A percentile compares a stretch with the other conserved stretches of the same genome.
Evolutionary conservation across 2,888 invertebrate genomes (phyloP).

Genomic region (Candidula unifasciata): DNA sequence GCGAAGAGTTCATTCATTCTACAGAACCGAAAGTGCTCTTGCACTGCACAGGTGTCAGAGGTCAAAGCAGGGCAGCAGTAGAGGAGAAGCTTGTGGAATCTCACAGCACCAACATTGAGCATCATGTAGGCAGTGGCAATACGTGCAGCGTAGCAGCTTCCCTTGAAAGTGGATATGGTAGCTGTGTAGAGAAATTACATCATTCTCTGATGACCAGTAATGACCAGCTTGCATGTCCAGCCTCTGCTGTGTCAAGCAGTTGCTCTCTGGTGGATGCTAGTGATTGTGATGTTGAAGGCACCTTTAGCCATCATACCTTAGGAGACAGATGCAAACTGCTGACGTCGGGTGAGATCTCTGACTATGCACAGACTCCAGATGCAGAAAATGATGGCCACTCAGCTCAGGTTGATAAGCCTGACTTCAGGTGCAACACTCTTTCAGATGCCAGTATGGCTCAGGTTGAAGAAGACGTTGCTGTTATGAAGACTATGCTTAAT

Average conservation of each 20-base stretch:
- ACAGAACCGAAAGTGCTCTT: neutral
- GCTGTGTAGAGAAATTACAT: neutral
- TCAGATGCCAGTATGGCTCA: neutral
- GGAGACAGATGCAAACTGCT: neutral
- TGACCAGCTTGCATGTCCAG: neutral
- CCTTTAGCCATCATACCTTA: neutral
- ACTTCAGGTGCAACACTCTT: no score
- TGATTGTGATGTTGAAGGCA: neutral
- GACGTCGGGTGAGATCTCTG: neutral
- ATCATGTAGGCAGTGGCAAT: neutral
- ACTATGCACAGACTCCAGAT: no score
- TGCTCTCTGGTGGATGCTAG: neutral
- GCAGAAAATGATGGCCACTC: neutral
- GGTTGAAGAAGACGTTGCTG: neutral
- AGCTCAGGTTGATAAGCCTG: neutral
- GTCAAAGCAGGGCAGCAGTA: neutral
- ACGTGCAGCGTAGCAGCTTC: neutral
- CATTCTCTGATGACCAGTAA: neutral
- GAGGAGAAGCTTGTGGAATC: neutral
- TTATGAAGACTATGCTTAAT: neutral
- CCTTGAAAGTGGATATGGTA: neutral
- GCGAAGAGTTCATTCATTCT: neutral
- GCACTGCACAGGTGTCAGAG: no score
- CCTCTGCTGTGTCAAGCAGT: neutral
- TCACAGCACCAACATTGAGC: neutral